Evolutionary conservation across 2,888 invertebrate species (phyloP).

Genomic region (Phyllotreta striolata): DNA sequence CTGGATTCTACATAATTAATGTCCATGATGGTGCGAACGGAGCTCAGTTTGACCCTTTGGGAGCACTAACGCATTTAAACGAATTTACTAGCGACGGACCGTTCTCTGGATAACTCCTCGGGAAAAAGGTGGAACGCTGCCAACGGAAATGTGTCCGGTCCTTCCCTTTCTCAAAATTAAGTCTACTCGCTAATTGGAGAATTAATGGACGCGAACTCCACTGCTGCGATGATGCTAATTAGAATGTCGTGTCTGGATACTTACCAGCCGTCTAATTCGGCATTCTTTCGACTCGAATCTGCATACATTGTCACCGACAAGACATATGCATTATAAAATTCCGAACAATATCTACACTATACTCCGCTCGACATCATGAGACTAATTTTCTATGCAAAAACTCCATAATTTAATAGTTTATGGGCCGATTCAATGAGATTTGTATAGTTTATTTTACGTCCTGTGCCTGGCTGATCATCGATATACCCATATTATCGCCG

Average conservation of each 20-base stretch:
- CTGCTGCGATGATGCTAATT: not conserved
- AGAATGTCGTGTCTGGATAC: conserved; percentile 13
- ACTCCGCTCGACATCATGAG: no score
- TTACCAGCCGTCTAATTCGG: no score
- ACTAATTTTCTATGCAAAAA: no score
- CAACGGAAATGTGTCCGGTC: conserved; percentile 17
- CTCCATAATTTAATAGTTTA: no score
- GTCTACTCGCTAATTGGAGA: conserved; percentile 15
- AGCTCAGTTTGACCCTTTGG: conserved; percentile 34
- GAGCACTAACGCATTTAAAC: conserved; percentile 44
- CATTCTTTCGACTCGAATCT: no score
- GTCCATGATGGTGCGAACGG: conserved; percentile 40
- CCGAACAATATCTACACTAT: no score
- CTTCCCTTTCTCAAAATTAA: conserved; percentile 15
- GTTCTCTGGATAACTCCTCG: conserved; percentile 1
- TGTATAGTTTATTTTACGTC: no score
- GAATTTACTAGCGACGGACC: conserved; percentile 34
- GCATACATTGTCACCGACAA: no score
- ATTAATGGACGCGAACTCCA: conserved; percentile 7
- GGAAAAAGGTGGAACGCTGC: conserved; percentile 20
- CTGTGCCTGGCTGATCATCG: no score
- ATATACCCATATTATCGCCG: no score
- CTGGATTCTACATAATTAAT: conserved; percentile 47
- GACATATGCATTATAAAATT: no score
- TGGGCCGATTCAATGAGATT: no score